phyloP scores from a whole-genome alignment of 1,140 invertebrate genomes.

The Tribolium madens region DNA sequence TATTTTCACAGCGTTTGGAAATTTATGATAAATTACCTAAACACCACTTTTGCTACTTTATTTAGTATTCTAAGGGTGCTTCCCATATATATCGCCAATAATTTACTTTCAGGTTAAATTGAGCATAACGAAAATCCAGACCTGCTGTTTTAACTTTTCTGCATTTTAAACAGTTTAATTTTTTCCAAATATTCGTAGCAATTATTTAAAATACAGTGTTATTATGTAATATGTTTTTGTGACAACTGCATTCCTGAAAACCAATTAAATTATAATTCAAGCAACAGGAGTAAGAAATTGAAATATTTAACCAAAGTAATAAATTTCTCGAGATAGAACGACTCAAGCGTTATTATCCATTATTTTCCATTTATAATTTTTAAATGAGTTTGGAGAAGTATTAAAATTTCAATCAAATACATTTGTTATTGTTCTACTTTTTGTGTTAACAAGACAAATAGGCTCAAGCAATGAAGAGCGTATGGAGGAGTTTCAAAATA shows the following conservation, averaged over 20 bases:
- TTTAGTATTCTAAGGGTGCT: slow-evolving; percentile 5
- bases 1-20: background rate
- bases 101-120: slow-evolving; percentile 27
- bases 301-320: no score
- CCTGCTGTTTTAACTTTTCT: background rate
- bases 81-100: slow-evolving; percentile 28
- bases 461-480: background rate
- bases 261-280: no score
- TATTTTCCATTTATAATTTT: no score
- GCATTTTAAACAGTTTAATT: slow-evolving; percentile 25
- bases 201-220: no score
- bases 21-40: slow-evolving; percentile 11
- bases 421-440: background rate
- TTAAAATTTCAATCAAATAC: no score
- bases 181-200: no score
- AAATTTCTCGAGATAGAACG: no score
- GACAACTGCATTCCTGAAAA: background rate
- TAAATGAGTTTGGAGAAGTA: no score
- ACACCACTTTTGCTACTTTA: slow-evolving; percentile 3
- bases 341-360: no score
- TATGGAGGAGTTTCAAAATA: background rate
- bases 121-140: slow-evolving; percentile 10
- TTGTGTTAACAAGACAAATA: background rate
- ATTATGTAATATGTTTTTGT: no score
- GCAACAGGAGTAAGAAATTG: no score